Percentiles rank a stretch among this genome's conserved stretches.
These are phyloP conservation scores for Glossophaga mutica DNA, from an alignment of 2,797 vertebrate species.

Conservation along the genomic window DNA sequence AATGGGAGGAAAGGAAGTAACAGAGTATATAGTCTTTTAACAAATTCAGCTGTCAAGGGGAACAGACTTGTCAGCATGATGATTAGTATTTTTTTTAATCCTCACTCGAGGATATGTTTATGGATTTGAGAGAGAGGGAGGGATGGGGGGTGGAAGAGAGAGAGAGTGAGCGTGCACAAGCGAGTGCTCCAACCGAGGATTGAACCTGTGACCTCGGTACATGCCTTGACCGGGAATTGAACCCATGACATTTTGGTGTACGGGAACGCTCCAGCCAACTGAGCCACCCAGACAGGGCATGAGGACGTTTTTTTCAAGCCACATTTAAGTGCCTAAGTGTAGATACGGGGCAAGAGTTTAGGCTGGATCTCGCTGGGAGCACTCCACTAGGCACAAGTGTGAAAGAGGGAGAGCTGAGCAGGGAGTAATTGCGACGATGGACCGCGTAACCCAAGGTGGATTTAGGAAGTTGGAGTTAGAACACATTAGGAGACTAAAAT, in stretches of 20 bases:
- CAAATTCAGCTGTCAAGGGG: background rate
- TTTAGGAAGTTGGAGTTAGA: constrained; percentile 10
- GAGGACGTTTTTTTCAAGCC: background rate
- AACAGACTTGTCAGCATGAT: background rate
- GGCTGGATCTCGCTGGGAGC: background rate
- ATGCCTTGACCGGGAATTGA: background rate
- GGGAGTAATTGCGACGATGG: background rate
- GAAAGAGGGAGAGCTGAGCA: background rate
- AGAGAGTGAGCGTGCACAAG: background rate
- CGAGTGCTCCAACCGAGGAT: background rate
- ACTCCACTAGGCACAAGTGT: background rate
- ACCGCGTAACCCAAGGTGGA: background rate
- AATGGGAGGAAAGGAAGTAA: background rate
- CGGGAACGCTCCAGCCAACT: background rate
- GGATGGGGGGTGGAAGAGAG: accelerated
- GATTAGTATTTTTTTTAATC: too few relatives aligned
- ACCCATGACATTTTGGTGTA: background rate
- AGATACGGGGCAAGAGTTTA: background rate
- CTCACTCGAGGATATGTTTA: background rate
- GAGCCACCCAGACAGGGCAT: background rate
- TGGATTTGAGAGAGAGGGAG: background rate
- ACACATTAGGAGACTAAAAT: background rate
- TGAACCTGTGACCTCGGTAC: background rate
- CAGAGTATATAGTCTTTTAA: background rate
- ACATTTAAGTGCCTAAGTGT: background rate